phyloP scores from a whole-genome alignment of 2,888 invertebrate species.

The Spatulosminthurus flaviceps region DNA sequence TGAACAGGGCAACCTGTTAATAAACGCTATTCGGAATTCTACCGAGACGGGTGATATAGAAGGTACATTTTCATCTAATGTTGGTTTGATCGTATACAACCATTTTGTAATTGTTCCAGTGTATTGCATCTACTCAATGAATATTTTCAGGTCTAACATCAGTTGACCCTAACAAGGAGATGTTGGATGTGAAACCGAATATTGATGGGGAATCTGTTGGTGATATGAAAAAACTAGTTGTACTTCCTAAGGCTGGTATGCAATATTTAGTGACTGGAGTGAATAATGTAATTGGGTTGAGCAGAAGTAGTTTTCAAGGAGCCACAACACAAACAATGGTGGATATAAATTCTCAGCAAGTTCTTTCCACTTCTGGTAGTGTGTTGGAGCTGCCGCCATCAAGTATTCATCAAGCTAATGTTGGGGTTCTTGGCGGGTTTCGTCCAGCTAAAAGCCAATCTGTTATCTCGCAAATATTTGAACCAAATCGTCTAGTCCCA shows the following conservation, averaged over 20 bases:
- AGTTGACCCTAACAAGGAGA: neutral
- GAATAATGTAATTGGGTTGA: conserved; percentile 22
- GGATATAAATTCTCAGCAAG: conserved; percentile 19
- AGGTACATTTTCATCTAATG: too few species aligned
- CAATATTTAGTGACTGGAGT: conserved; percentile 39
- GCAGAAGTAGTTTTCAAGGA: conserved; percentile 35
- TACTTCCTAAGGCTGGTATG: conserved; percentile 41
- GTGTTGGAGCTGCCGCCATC: conserved; percentile 65
- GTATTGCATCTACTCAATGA: neutral
- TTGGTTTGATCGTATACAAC: too few species aligned
- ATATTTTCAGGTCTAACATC: neutral
- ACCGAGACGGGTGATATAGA: neutral
- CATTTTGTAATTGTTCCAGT: too few species aligned
- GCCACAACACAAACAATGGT: conserved; percentile 22
- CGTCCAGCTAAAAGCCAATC: conserved; percentile 56
- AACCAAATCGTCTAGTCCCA: conserved; percentile 40
- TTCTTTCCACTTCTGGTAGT: neutral
- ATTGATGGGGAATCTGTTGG: conserved; percentile 9
- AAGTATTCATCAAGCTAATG: conserved; percentile 65
- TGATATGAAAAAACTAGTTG: conserved; percentile 37
- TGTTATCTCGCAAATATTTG: conserved; percentile 45
- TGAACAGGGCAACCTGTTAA: neutral
- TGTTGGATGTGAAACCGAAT: neutral
- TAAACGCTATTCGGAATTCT: neutral
- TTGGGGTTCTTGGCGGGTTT: conserved; percentile 64